phyloP scores from a whole-genome alignment of 2,888 invertebrate species.

The Scaptomyza caliginosa region DNA sequence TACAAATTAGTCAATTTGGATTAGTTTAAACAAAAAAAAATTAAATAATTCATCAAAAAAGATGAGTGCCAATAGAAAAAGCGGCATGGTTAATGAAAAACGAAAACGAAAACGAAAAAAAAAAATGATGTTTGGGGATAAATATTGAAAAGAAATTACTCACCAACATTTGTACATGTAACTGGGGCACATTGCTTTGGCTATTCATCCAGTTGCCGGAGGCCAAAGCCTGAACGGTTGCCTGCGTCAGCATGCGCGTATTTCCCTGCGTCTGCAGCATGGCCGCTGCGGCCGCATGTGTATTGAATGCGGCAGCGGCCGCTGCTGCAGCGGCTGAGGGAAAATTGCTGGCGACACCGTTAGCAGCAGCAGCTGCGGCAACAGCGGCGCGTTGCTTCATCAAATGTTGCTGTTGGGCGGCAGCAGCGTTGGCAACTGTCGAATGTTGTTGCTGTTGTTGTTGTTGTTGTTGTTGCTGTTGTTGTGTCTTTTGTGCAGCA shows the following conservation, averaged over 20 bases:
- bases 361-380: slow-evolving; percentile 61
- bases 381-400: slow-evolving; percentile 76
- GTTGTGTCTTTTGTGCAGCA: slow-evolving; percentile 47
- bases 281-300: slow-evolving; percentile 68
- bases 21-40: too few species aligned
- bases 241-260: slow-evolving; percentile 83
- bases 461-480: too few species aligned
- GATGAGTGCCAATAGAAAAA: too few species aligned
- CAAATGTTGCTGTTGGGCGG: slow-evolving; percentile 70
- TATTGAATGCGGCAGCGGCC: slow-evolving; percentile 73
- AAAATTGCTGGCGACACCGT: slow-evolving; percentile 55
- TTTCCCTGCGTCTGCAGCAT: slow-evolving; percentile 82
- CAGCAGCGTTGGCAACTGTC: slow-evolving; percentile 45
- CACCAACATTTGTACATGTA: slow-evolving; percentile 83
- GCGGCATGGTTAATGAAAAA: too few species aligned
- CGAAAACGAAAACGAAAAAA: neutral
- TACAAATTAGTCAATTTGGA: too few species aligned
- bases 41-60: too few species aligned
- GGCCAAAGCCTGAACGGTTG: slow-evolving; percentile 82
- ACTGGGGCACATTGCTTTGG: slow-evolving; percentile 78
- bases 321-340: slow-evolving; percentile 61
- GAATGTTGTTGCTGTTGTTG: slow-evolving; percentile 49
- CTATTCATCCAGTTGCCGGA: slow-evolving; percentile 81
- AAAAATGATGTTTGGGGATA: neutral
- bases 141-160: slow-evolving; percentile 40